Base-by-base conservation (phyloP, 2,888 invertebrate genomes). In the Catocala fraxini region DNA sequence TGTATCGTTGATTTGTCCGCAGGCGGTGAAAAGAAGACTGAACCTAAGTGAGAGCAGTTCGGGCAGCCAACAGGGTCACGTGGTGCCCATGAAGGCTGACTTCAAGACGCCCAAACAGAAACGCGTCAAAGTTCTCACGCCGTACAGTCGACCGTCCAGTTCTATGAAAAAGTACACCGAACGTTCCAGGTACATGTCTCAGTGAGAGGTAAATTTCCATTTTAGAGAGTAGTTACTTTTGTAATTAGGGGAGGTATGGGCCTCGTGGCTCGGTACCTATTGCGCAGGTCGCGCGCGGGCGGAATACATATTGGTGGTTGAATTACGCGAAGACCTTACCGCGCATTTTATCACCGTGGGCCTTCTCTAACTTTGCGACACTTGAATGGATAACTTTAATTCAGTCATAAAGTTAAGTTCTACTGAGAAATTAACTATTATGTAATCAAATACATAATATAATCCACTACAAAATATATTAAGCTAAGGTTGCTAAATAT, bases 1-100 rank as follows among this genome's bases (percentile, higher is more conserved):
- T 45, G 43, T 54, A 54, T 51, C 13, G 6, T 54, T 47, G 12
- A 25, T 11, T 75, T 82, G 73, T 77, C 62, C 58, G 63, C 91
- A 96, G 95, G 95, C 97, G 89, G 97, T 97, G 81, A 98, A 98
- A 95, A 95, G 98, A 93, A 96, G 97, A 94, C 95, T 97, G 85
- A 97, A 97, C 89, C 95, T 96, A 95, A 96, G 93, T 94, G 96
- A 94, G 85, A 93, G 93, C 85, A 93, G 94, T 85, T 95, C 95
- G 58, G 94, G 95, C 76, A 95, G 95, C 84, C 95, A 88, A 74
- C 95, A 89, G 77, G 93, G 90, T 66, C 93, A 94, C 82, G 93
- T 95, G 83, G 95, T 95, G 85, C 95, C 95, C 69, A 94, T 95
- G 86, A 95, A 95, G 85, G 95, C 94, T 71, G 96, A 96, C 85